A percentile compares a stretch with the other conserved stretches of the same genome.
Conservation (phyloP, 2,888 invertebrate species). For the Laothoe populi region DNA sequence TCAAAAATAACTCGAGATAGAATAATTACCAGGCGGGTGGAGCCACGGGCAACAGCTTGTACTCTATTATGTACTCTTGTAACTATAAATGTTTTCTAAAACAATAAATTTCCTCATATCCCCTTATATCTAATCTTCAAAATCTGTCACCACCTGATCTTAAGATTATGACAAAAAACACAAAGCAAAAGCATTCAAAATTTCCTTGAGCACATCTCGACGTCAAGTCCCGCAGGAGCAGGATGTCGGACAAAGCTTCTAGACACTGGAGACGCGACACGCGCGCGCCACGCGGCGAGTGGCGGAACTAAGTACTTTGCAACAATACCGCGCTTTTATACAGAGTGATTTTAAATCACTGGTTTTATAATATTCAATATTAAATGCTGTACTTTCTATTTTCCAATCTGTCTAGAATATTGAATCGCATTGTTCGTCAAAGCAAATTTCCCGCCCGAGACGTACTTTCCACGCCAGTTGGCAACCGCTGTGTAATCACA, state of each 20-base stretch:
- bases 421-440: too few species aligned
- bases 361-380: too few species aligned
- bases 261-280: slow-evolving; percentile 55
- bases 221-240: slow-evolving; percentile 44
- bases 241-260: slow-evolving; percentile 26
- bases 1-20: too few species aligned
- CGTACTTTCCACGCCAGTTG: too few species aligned
- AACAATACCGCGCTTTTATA: slow-evolving; percentile 29
- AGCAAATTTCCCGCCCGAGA: too few species aligned
- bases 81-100: too few species aligned
- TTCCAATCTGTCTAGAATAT: too few species aligned
- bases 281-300: slow-evolving; percentile 67
- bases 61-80: too few species aligned
- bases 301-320: slow-evolving; percentile 61
- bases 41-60: background rate
- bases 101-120: too few species aligned
- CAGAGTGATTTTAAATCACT: background rate
- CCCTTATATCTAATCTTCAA: background rate
- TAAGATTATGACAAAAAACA: slow-evolving; percentile 19
- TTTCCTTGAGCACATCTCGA: slow-evolving; percentile 25
- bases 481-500: too few species aligned
- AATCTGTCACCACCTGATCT: slow-evolving; percentile 6
- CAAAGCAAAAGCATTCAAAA: slow-evolving; percentile 14
- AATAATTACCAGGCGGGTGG: too few species aligned
- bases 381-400: too few species aligned